Conservation (phyloP, 1,140 invertebrate species). For the Gonioctena quinquepunctata region DNA sequence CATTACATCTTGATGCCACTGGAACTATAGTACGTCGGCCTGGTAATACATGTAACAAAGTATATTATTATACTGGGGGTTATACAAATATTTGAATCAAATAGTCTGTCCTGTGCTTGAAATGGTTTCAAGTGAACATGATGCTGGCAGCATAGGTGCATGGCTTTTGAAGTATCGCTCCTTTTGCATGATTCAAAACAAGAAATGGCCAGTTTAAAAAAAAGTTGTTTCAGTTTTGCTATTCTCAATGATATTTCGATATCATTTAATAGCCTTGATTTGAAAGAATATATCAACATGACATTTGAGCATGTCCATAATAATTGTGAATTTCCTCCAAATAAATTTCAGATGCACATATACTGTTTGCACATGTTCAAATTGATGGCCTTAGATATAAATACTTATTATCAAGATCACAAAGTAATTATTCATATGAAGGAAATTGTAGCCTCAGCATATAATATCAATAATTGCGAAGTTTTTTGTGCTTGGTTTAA, state of each 20-base stretch:
- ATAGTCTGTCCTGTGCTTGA: conserved; percentile 6
- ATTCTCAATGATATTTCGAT: neutral
- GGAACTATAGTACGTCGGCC: too few relatives aligned
- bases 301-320: neutral
- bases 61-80: neutral
- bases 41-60: too few relatives aligned
- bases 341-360: neutral
- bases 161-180: neutral
- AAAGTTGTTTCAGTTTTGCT: conserved; percentile 4
- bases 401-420: neutral
- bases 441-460: neutral
- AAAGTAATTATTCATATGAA: neutral
- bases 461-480: neutral
- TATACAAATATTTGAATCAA: neutral
- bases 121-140: conserved; percentile 10
- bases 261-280: neutral
- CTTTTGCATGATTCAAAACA: neutral
- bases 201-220: neutral
- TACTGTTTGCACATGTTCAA: neutral
- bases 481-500: neutral
- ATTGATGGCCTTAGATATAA: neutral
- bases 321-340: neutral
- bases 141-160: neutral
- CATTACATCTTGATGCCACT: too few relatives aligned
- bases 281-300: neutral